A percentile compares a stretch with the other conserved stretches of the same genome.
Conservation (phyloP, 2,888 invertebrate genomes). For the Melinaea menophilus region DNA sequence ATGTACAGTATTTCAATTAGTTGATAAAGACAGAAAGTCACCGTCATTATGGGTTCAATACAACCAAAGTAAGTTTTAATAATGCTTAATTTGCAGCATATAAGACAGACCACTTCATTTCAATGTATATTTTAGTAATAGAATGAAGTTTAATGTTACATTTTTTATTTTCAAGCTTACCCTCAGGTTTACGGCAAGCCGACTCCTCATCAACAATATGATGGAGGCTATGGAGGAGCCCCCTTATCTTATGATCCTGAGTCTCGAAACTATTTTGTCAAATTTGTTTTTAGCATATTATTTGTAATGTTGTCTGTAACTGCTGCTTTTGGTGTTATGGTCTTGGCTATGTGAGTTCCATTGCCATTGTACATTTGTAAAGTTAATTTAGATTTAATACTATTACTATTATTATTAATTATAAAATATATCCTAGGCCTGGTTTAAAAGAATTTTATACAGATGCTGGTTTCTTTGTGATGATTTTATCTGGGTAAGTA, state of each 20-base stretch:
- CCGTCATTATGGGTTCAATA: constrained; percentile 24
- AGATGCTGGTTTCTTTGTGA: constrained; percentile 11
- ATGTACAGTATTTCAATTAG: neutral
- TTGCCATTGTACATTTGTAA: neutral
- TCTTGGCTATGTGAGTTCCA: constrained; percentile 28
- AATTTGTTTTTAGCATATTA: constrained; percentile 32
- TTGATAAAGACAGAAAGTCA: constrained; percentile 3
- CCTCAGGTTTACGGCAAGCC: neutral
- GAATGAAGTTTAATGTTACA: too few relatives aligned
- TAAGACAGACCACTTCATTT: too few relatives aligned
- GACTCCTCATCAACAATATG: constrained; percentile 1
- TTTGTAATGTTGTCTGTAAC: constrained; percentile 33
- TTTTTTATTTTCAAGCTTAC: neutral
- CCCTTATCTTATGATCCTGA: constrained; percentile 38
- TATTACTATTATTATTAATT: neutral
- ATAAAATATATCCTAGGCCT: constrained; percentile 16
- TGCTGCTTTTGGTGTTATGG: constrained; percentile 13
- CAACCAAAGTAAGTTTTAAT: constrained; percentile 18
- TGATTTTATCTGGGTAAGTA: constrained; percentile 26
- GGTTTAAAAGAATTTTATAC: constrained; percentile 16
- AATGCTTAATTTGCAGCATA: too few relatives aligned
- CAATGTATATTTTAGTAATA: too few relatives aligned
- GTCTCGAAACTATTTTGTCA: constrained; percentile 38
- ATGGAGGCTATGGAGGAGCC: constrained; percentile 12
- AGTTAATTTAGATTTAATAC: neutral